These are phyloP conservation scores for Neofelis nebulosa DNA, from an alignment of 2,113 vertebrate genomes.

Conservation along the genomic window DNA sequence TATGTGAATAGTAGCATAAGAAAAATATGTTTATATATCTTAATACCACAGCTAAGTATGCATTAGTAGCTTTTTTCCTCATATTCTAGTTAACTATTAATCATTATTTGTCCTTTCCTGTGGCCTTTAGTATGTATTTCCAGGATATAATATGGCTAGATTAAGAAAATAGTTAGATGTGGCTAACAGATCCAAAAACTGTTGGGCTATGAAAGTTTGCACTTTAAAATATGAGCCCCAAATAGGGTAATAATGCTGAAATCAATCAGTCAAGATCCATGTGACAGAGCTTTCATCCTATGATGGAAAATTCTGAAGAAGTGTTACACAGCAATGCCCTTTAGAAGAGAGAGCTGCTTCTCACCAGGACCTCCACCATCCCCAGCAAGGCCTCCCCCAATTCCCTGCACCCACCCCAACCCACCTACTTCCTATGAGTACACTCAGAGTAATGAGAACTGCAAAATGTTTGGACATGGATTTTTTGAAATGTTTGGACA, in stretches of 20 bases:
- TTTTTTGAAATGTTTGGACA: background rate
- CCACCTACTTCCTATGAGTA: background rate
- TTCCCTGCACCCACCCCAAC: background rate
- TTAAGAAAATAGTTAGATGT: background rate
- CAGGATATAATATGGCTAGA: background rate
- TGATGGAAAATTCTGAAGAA: background rate
- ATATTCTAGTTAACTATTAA: slow-evolving; percentile 54
- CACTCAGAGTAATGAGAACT: background rate
- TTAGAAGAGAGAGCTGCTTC: background rate
- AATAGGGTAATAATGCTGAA: slow-evolving; percentile 1
- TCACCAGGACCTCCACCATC: background rate
- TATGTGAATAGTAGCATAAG: background rate
- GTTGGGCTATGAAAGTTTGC: background rate
- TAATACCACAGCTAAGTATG: slow-evolving; percentile 30
- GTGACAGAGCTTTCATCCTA: background rate
- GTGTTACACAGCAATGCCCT: background rate
- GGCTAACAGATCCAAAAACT: background rate
- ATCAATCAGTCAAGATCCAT: background rate
- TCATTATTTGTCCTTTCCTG: slow-evolving; percentile 36
- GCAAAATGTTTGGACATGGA: background rate
- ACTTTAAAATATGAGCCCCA: slow-evolving; percentile 18
- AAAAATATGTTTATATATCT: slow-evolving; percentile 18
- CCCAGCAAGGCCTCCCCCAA: background rate
- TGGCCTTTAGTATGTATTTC: background rate
- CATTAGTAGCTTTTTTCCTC: background rate